Base-by-base conservation (phyloP, 2,888 invertebrate species). In the Coelinius sp. region DNA sequence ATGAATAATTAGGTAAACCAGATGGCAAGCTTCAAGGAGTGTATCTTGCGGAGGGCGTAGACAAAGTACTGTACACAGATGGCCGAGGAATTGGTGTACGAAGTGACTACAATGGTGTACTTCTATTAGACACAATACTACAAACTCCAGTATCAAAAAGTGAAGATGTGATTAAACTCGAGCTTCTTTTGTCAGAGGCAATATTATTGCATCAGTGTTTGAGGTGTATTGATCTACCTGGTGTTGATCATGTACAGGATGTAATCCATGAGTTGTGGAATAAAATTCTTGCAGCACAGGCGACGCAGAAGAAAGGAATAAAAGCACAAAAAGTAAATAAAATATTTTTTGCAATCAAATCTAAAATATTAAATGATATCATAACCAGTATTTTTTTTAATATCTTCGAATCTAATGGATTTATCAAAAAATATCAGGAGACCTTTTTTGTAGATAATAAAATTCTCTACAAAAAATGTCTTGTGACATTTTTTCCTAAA, bases 51-150 rank as follows among this genome's bases (percentile, higher is more conserved):
- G 85, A 86, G 76, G 93, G 93, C 75, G 92, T 94, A 83, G 96
- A 97, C 88, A 93, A 95, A 86, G 92, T 97, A 79, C 91, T 97
- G 80, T 93, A 96, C 83, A 94, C 94, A 89, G 94, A 96, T 90
- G 93, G 93, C 78, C 91, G 91, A 83, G 93, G 93, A 76, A 90
- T 97, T 79, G 95, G 96, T 77, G 92, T 96, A 75, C 92, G 97
- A 73, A 94, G 94, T 70, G 97, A 97, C 88, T 95, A 97, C 88
- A 97, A 96, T 89, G 97, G 97, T 75, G 95, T 97, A 68, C 90
- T 97, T 67, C 89, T 97, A 71, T 89, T 97, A 81, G 96, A 97
- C 85, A 96, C 97, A 66, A 94, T 96, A 81, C 90, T 97, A 73
- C 97, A 97, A 89, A 93, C 94, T 75, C 94, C 95, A 65, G 91